Evolutionary conservation across 2,797 vertebrate genomes (phyloP).

Genomic region (Pelodytes ibericus): DNA sequence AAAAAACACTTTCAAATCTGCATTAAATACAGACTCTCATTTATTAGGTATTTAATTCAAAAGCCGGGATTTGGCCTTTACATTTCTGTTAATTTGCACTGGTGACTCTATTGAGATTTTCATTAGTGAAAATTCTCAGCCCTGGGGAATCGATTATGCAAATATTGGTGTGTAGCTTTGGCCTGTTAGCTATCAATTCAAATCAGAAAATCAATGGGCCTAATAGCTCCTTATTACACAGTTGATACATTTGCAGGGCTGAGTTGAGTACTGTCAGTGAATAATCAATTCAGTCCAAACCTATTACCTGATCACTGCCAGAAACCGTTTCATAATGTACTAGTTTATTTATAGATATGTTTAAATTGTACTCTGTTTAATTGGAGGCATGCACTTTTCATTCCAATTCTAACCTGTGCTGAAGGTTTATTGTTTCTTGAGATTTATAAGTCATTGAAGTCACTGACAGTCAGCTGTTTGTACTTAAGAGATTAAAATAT

Average conservation of each 20-base stretch:
- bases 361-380: constrained; percentile 52
- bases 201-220: constrained; percentile 93
- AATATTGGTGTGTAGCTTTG: constrained; percentile 90
- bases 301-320: constrained; percentile 77
- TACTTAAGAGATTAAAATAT: neutral
- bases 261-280: constrained; percentile 77
- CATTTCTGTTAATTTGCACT: constrained; percentile 70
- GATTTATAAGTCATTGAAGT: neutral
- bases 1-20: constrained; percentile 14
- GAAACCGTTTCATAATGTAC: constrained; percentile 68
- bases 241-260: constrained; percentile 87
- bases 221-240: constrained; percentile 94
- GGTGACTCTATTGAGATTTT: constrained; percentile 77
- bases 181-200: constrained; percentile 91
- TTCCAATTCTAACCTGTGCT: constrained; percentile 28
- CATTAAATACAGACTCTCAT: constrained; percentile 8
- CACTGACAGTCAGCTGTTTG: neutral
- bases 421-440: constrained; percentile 8
- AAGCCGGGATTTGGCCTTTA: constrained; percentile 66
- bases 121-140: constrained; percentile 80
- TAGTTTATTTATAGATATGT: constrained; percentile 63
- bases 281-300: constrained; percentile 86
- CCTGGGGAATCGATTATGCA: constrained; percentile 87
- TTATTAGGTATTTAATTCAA: constrained; percentile 63
- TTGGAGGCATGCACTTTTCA: constrained; percentile 33